phyloP scores from a whole-genome alignment of 2,113 vertebrate species.

The Pangasianodon hypophthalmus region DNA sequence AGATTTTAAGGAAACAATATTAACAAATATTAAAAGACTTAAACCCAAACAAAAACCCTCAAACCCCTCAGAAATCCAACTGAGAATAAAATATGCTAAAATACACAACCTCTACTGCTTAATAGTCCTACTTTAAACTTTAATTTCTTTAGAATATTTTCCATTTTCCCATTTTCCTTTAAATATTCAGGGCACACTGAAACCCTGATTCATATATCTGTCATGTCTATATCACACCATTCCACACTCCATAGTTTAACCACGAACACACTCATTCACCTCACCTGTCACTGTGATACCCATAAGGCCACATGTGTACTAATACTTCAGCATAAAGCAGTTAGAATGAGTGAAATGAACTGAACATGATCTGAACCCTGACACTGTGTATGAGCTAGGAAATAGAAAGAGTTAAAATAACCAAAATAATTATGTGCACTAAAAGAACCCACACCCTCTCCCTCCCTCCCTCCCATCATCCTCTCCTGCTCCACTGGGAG shows the following conservation, averaged over 20 bases:
- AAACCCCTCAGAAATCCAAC: neutral
- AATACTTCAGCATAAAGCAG: conserved; percentile 29
- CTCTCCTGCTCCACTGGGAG: conserved; percentile 30
- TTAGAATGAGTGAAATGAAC: conserved; percentile 61
- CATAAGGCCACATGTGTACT: conserved; percentile 45
- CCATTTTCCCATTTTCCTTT: too few species aligned
- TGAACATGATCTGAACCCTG: conserved; percentile 62
- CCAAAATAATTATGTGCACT: neutral
- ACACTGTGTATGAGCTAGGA: conserved; percentile 29
- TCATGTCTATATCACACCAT: conserved; percentile 20
- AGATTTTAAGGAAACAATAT: neutral
- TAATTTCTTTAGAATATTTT: too few species aligned
- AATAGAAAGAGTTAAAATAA: neutral
- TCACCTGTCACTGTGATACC: conserved; percentile 41
- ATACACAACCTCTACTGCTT: neutral
- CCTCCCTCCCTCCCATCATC: neutral
- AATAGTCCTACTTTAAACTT: too few species aligned
- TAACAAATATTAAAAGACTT: neutral
- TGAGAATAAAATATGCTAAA: neutral
- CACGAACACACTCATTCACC: neutral
- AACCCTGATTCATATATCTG: neutral
- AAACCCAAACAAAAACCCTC: neutral
- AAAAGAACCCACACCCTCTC: conserved; percentile 20
- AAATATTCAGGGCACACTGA: neutral
- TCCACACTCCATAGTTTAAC: neutral